Base-by-base conservation (phyloP, 2,113 vertebrate genomes). In the Malurus melanocephalus region DNA sequence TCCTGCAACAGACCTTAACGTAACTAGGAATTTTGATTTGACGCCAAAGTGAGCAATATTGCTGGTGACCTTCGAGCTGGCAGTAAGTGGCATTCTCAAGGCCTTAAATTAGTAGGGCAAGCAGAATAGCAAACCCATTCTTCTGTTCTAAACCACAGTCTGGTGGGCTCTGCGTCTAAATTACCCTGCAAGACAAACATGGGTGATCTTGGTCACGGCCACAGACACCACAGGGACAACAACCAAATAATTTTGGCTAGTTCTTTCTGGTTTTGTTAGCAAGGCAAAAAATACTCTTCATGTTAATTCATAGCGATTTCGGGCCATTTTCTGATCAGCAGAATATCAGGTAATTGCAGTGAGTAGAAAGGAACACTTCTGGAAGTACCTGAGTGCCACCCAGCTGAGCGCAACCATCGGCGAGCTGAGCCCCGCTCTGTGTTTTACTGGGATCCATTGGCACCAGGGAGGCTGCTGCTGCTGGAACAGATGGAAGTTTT, bases 31-130 rank as follows among this genome's bases (percentile, higher is more conserved):
- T 89, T 95, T 96, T 94, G 92, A 96, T 94, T 95, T 92, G 91
- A 95, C 0, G 67, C 93, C 89, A 92, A 92, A 92, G 86, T 82
- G 89, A 95, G 91, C 91, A 94, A 92, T 94, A 94, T 94, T 95
- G 92, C 93, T 95, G 88, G 91, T 95, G 80, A 95, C 68, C 87
- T 94, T 91, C 1, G 60, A 96, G 90, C 95, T 95, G 94, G 90
- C 92, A 95, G 95, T 93, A 93, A 95, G 93, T 94, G 94, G 93
- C 94, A 93, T 96, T 96, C 94, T 95, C 92, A 96, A 94, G 87
- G 94, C 93, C 93, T 93, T 94, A 92, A 93, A 93, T 85, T 93
- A 93, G 94, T 95, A 88, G 86, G 90, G 87, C 78, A 82, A 93
- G 93, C 93, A 90, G 90, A 94, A 92, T 88, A 88, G 88, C 93